Conservation (phyloP, 2,113 vertebrate genomes). For the Haemorhous mexicanus region DNA sequence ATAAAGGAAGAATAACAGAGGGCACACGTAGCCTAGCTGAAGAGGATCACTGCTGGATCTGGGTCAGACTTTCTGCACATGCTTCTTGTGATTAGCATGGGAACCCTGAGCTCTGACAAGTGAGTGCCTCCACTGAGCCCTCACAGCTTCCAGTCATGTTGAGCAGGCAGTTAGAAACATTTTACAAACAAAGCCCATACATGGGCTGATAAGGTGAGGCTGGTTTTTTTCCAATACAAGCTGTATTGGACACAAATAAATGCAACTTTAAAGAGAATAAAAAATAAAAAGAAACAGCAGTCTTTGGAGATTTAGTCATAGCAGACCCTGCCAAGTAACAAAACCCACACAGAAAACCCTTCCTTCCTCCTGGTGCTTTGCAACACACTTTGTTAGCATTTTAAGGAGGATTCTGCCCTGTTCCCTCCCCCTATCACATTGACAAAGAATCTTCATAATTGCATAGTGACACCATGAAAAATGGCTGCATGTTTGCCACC, state of each 20-base stretch:
- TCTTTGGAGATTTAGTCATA: conserved; percentile 19
- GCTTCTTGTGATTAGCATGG: conserved; percentile 5
- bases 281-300: background rate
- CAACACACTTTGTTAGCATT: background rate
- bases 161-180: background rate
- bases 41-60: background rate
- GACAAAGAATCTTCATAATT: background rate
- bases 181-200: background rate
- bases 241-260: background rate
- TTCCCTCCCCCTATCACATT: background rate
- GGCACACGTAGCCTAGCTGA: conserved; percentile 2
- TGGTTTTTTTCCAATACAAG: background rate
- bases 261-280: background rate
- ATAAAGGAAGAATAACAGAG: conserved; percentile 36
- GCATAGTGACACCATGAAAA: background rate
- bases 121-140: background rate
- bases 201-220: background rate
- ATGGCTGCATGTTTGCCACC: background rate
- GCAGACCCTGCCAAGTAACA: background rate
- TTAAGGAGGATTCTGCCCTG: background rate
- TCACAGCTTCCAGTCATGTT: background rate
- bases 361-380: background rate
- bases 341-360: background rate
- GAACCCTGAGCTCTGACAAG: conserved; percentile 8
- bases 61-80: background rate